Evolutionary conservation across 1,140 invertebrate species (phyloP).

Genomic region (Liolophura sinensis): DNA sequence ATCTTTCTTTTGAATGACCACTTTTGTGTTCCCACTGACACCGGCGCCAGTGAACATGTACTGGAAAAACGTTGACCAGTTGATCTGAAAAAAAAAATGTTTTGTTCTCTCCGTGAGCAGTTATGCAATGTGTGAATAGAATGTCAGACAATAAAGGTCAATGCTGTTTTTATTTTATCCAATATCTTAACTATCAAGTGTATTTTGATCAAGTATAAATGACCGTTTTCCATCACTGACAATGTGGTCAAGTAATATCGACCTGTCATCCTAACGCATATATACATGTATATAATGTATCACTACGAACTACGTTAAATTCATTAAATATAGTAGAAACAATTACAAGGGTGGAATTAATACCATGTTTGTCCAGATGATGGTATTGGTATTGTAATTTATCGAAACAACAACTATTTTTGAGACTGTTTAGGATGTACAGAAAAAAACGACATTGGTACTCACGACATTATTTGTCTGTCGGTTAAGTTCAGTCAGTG

Average conservation of each 20-base stretch:
- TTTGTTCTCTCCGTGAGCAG: slow-evolving; percentile 4
- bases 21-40: slow-evolving; percentile 61
- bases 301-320: too few species aligned
- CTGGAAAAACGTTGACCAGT: slow-evolving; percentile 63
- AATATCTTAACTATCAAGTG: too few species aligned
- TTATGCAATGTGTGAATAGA: too few species aligned
- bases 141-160: slow-evolving; percentile 9
- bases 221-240: too few species aligned
- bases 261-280: too few species aligned
- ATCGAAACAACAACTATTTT: neutral
- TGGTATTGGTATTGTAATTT: too few species aligned
- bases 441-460: slow-evolving; percentile 14
- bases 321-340: neutral
- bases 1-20: slow-evolving; percentile 62
- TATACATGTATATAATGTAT: too few species aligned
- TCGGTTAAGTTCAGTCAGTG: slow-evolving; percentile 20
- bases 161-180: too few species aligned
- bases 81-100: slow-evolving; percentile 59
- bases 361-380: neutral
- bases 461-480: slow-evolving; percentile 17
- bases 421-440: neutral
- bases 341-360: neutral
- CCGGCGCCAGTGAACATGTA: slow-evolving; percentile 63
- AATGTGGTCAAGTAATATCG: too few species aligned
- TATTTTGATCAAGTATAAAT: too few species aligned